Percentiles rank a stretch among this genome's conserved stretches.
phyloP scores from a whole-genome alignment of 2,797 vertebrate species.

The Pseudomugil gertrudae region DNA sequence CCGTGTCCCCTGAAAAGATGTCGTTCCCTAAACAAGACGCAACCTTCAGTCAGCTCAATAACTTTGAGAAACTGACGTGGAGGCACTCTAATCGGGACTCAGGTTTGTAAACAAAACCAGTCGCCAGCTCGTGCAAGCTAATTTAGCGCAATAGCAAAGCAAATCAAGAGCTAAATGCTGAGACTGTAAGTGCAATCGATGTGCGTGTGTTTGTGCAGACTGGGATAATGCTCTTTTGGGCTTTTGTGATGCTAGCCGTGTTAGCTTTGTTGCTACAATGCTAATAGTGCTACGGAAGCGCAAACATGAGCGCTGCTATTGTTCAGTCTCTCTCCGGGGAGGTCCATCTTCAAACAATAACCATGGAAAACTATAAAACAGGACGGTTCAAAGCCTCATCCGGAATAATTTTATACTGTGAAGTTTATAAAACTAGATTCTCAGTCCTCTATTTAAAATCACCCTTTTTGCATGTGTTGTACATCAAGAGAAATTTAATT shows the following conservation, averaged over 20 bases:
- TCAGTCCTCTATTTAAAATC: no score
- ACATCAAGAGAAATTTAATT: no score
- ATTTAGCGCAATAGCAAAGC: neutral
- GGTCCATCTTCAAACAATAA: rapidly evolving
- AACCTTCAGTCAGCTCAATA: slow-evolving; percentile 83
- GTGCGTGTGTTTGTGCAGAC: no score
- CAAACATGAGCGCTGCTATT: neutral
- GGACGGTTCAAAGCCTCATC: no score
- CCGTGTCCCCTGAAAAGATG: slow-evolving; percentile 51
- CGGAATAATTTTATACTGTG: neutral
- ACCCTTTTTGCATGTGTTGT: no score
- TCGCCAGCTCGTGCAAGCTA: neutral
- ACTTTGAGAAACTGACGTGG: slow-evolving; percentile 90
- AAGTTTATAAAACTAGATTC: no score
- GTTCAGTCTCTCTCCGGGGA: no score
- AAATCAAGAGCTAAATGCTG: neutral
- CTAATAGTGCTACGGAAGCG: slow-evolving; percentile 68
- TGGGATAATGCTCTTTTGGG: neutral
- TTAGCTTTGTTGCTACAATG: slow-evolving; percentile 12
- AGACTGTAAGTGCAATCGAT: no score
- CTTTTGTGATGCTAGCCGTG: neutral
- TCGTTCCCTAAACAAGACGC: slow-evolving; percentile 58
- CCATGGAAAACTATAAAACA: neutral
- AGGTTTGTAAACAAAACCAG: slow-evolving; percentile 83
- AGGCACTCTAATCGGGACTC: slow-evolving; percentile 84